phyloP scores from a whole-genome alignment of 2,113 vertebrate genomes.

The Orientallactaga bullata region DNA sequence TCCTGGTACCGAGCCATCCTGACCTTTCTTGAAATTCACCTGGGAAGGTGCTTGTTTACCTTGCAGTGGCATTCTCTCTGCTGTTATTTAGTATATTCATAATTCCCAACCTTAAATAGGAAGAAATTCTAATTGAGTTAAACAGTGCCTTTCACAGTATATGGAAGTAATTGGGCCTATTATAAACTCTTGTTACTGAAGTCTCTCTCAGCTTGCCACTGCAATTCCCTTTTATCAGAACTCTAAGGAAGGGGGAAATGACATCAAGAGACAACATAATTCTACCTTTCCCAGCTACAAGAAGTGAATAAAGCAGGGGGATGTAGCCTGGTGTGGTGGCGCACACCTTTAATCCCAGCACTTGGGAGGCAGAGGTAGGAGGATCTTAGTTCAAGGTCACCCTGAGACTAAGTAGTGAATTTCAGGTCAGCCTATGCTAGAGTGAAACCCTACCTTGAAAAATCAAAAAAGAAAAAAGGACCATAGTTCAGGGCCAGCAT shows the following conservation, averaged over 20 bases:
- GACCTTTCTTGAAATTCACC: background rate
- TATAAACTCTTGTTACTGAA: background rate
- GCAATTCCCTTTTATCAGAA: background rate
- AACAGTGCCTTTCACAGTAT: background rate
- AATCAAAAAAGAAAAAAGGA: too few relatives aligned
- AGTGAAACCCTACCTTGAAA: too few relatives aligned
- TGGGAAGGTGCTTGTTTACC: conserved; percentile 9
- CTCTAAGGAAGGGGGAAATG: background rate
- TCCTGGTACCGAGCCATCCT: background rate
- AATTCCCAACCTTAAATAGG: conserved; percentile 5
- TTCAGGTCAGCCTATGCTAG: too few relatives aligned
- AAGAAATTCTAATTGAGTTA: background rate
- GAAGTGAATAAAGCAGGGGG: background rate
- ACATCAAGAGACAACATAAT: background rate
- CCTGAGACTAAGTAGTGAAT: background rate
- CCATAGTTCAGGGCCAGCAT: too few relatives aligned
- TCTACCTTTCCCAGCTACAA: background rate
- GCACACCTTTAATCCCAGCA: too few relatives aligned
- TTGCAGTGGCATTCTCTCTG: background rate
- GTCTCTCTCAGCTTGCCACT: background rate
- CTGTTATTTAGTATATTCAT: background rate
- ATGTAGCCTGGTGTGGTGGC: background rate
- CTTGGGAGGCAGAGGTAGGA: background rate
- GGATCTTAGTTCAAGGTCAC: background rate
- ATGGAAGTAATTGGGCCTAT: background rate